These are phyloP conservation scores for Silurus lanzhouensis DNA, from an alignment of 2,797 vertebrate species.

Conservation along the genomic window DNA sequence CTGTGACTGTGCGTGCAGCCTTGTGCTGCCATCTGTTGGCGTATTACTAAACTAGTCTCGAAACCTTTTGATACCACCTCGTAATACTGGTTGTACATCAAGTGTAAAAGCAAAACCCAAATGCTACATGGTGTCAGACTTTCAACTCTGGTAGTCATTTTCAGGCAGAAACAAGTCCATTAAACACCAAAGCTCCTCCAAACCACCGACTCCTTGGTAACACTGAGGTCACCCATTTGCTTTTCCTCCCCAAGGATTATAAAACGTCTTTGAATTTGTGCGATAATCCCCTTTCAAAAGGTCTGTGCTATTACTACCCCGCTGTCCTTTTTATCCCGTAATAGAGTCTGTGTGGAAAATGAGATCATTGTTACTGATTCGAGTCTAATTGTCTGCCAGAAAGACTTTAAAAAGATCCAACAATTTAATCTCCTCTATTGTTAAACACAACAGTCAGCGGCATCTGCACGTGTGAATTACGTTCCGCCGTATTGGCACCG, in stretches of 20 bases:
- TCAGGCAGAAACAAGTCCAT: neutral
- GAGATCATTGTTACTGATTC: conserved; percentile 39
- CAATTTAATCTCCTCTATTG: conserved; percentile 12
- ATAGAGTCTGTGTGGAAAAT: conserved; percentile 23
- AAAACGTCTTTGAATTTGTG: neutral
- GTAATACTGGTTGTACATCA: neutral
- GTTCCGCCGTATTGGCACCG: neutral
- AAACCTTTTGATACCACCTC: too few species aligned
- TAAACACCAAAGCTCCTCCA: neutral
- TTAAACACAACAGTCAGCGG: conserved; percentile 22
- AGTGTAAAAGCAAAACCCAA: neutral
- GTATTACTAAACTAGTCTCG: too few species aligned
- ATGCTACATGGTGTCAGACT: neutral
- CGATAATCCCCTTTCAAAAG: neutral
- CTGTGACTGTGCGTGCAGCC: too few species aligned
- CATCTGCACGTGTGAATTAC: neutral
- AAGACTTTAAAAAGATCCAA: conserved; percentile 3
- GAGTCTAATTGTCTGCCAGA: conserved; percentile 30
- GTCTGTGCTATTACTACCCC: neutral
- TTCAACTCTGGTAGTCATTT: neutral
- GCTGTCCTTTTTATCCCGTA: conserved; percentile 9
- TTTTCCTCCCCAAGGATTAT: neutral
- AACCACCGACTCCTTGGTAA: neutral
- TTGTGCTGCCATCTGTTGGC: too few species aligned
- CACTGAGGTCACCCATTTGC: neutral